Evolutionary conservation across 2,113 vertebrate genomes (phyloP).

Genomic region (Suncus etruscus): DNA sequence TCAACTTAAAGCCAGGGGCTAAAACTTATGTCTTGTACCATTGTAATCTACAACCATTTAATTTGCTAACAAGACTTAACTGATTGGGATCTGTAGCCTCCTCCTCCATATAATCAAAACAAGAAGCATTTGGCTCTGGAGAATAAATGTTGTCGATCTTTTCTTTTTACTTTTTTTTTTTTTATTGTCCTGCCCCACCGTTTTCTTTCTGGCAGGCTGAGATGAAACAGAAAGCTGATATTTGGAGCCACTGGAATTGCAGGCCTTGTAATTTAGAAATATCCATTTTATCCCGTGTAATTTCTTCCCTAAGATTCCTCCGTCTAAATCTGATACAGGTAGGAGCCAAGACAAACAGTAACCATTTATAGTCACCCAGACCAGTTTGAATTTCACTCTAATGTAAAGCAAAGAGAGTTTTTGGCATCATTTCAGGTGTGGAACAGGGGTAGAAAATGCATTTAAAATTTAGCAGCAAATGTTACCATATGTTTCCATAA

Average conservation of each 20-base stretch:
- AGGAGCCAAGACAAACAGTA: constrained; percentile 90
- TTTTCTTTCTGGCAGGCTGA: constrained; percentile 86
- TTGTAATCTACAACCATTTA: constrained; percentile 77
- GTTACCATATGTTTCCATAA: constrained; percentile 84
- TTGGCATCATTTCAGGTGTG: constrained; percentile 88
- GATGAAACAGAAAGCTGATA: constrained; percentile 89
- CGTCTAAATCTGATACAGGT: constrained; percentile 90
- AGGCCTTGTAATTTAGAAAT: constrained; percentile 90
- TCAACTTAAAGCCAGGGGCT: constrained; percentile 69
- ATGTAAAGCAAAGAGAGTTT: constrained; percentile 86
- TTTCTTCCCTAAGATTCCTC: constrained; percentile 89
- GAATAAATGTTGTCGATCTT: constrained; percentile 82
- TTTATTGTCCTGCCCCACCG: constrained; percentile 84
- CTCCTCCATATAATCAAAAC: constrained; percentile 85
- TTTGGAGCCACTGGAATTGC: constrained; percentile 87
- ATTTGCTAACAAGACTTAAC: constrained; percentile 85
- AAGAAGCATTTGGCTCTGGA: constrained; percentile 82
- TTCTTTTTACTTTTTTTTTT: constrained; percentile 47
- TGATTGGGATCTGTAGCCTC: constrained; percentile 78
- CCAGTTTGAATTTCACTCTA: constrained; percentile 89
- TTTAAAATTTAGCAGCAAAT: constrained; percentile 83
- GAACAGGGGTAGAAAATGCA: constrained; percentile 84
- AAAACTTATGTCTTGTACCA: constrained; percentile 40
- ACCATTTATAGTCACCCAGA: constrained; percentile 87
- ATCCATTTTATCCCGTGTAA: constrained; percentile 90